Evolutionary conservation across 2,113 vertebrate genomes (phyloP).

Genomic region (Haemorhous mexicanus): DNA sequence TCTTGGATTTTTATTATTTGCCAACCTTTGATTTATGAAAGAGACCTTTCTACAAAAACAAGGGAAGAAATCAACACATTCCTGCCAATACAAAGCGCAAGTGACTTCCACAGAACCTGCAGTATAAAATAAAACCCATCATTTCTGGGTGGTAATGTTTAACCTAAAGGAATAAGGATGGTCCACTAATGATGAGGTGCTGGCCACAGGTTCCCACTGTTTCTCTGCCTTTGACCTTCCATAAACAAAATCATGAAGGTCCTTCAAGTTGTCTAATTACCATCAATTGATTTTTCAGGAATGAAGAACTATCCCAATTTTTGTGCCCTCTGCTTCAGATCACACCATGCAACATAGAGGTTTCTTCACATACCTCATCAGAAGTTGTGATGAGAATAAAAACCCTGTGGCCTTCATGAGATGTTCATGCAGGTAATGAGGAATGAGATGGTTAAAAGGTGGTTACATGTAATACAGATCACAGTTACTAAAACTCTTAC

Average conservation of each 20-base stretch:
- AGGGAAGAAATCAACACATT: neutral
- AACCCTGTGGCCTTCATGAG: neutral
- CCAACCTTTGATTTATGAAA: constrained; percentile 39
- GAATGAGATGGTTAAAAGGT: neutral
- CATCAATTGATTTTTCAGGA: neutral
- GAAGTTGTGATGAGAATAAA: neutral
- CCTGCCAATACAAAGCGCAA: neutral
- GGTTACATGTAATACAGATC: neutral
- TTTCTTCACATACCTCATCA: neutral
- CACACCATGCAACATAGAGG: rapidly evolving
- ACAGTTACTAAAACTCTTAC: neutral
- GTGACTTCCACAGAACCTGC: neutral
- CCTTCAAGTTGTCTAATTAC: neutral
- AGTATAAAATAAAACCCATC: neutral
- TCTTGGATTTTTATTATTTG: constrained; percentile 1
- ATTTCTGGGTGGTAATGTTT: neutral
- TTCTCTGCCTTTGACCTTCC: neutral
- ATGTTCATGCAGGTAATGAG: neutral
- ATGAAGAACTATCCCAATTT: neutral
- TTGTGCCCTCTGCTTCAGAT: neutral
- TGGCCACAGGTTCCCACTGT: neutral
- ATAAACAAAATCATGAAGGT: neutral
- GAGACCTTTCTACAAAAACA: neutral
- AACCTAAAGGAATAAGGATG: neutral
- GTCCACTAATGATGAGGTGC: neutral